Base-by-base conservation (phyloP, 2,113 vertebrate species). In the Tauraco erythrolophus region DNA sequence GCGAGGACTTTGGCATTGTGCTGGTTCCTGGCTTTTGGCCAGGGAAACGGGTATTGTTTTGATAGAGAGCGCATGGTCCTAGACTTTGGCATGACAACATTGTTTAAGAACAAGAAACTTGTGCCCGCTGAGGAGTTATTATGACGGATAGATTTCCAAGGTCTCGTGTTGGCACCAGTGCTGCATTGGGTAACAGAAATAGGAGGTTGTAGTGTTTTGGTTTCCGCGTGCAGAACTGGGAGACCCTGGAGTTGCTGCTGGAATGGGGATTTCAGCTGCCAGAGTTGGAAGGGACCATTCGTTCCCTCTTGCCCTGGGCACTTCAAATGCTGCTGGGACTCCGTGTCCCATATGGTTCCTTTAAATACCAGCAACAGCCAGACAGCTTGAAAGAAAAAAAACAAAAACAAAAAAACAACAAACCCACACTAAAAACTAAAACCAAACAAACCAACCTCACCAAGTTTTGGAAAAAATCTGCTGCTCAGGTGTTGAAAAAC, bases 41-140 rank as follows among this genome's bases (percentile, higher is more conserved):
- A 97, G 94, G 65, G 81, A 71, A 80, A 64, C 35, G 71, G 92
- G 84, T 92, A 74, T 54, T 97, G 97, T 98, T 98, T 97, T 98
- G 97, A 98, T 97, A 89, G 4, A 76, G 71, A 58, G 77, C 33
- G 83, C 95, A 79, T 84, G 97, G 97, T 88, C 93, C 82, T 68
- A 96, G 96, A 94, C 93, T 97, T 89, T 69, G 74, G 53, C 84
- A 84, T 88, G 95, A 97, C 98, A 97, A 68, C 95, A 91, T 65
- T 56, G 87, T 94, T 89, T 95, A 92, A 96, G 90, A 97, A 91
- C 92, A 94, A 91, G 84, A 88, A 94, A 83, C 1, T 21, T 92
- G 91, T 79, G 88, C 92, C 92, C 16, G 56, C 71, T 53, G 50
- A 18, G 37, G 70, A 92, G 78, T 69, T 97, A 30, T 71, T 94